phyloP scores from a whole-genome alignment of 2,797 vertebrate species.

The Hylomyscus alleni region DNA sequence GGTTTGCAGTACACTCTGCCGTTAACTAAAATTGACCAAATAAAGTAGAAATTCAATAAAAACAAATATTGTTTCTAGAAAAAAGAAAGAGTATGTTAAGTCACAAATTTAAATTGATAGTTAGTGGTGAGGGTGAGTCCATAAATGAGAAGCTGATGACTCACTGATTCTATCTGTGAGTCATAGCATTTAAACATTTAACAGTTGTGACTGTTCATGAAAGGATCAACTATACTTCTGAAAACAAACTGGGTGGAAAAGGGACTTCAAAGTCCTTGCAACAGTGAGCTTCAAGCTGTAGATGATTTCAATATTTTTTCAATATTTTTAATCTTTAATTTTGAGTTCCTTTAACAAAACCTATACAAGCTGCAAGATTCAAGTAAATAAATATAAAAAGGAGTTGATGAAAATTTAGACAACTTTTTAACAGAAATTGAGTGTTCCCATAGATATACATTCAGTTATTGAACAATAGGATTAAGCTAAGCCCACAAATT shows the following conservation, averaged over 20 bases:
- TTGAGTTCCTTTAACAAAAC: conserved; percentile 85
- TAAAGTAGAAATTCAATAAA: conserved; percentile 36
- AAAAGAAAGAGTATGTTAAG: too few species aligned
- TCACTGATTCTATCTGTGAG: conserved; percentile 81
- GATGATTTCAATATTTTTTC: conserved; percentile 87
- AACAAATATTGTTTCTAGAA: conserved; percentile 18
- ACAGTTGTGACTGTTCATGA: conserved; percentile 79
- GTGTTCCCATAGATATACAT: conserved; percentile 78
- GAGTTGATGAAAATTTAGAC: conserved; percentile 82
- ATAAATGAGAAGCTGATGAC: too few species aligned
- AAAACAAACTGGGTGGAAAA: conserved; percentile 81
- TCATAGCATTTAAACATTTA: conserved; percentile 78
- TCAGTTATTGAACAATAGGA: conserved; percentile 62
- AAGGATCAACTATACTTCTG: conserved; percentile 79
- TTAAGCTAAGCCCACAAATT: conserved; percentile 65
- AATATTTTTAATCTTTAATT: conserved; percentile 85
- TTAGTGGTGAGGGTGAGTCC: too few species aligned
- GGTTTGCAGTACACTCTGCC: background rate
- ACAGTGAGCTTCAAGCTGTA: conserved; percentile 86
- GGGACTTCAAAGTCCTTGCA: conserved; percentile 85
- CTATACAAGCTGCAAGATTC: conserved; percentile 85
- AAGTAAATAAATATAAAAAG: conserved; percentile 83
- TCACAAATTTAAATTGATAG: too few species aligned
- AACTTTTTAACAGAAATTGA: conserved; percentile 85
- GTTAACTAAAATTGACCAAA: conserved; percentile 14